Conservation (phyloP, 2,113 vertebrate species). For the Phyllopteryx taeniolatus region DNA sequence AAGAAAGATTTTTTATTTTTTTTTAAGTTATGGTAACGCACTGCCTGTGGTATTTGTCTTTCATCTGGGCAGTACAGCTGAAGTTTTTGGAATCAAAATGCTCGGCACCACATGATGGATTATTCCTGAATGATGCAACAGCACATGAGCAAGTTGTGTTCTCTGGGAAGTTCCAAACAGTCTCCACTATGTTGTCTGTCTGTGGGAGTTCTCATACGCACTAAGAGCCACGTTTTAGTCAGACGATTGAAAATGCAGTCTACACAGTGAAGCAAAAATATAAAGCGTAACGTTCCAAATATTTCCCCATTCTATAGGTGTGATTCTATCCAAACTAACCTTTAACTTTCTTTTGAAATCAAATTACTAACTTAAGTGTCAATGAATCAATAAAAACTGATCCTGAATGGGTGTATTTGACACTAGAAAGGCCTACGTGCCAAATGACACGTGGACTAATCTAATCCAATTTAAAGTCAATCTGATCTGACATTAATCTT, state of each 20-base stretch:
- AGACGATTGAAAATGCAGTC: neutral
- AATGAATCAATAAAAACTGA: neutral
- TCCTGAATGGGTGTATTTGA: neutral
- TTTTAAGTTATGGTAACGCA: slow-evolving; percentile 23
- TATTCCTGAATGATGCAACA: slow-evolving; percentile 50
- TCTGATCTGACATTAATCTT: neutral
- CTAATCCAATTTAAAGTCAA: neutral
- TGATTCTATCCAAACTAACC: neutral
- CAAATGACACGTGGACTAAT: neutral
- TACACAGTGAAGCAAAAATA: neutral
- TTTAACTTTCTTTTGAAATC: neutral
- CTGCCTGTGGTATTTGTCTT: slow-evolving; percentile 37
- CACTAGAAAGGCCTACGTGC: neutral
- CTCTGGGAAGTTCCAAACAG: slow-evolving; percentile 34
- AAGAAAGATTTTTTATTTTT: slow-evolving; percentile 6
- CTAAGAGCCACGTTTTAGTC: neutral
- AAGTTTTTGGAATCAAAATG: slow-evolving; percentile 55
- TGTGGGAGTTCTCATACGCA: slow-evolving; percentile 8
- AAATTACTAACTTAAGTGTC: neutral
- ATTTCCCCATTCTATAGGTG: neutral
- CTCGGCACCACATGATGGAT: slow-evolving; percentile 35
- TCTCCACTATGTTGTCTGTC: slow-evolving; percentile 8
- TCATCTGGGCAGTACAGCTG: slow-evolving; percentile 17
- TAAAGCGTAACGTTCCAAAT: neutral
- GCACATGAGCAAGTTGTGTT: slow-evolving; percentile 31